phyloP scores from a whole-genome alignment of 2,113 vertebrate genomes.

The Pontoporia blainvillei region DNA sequence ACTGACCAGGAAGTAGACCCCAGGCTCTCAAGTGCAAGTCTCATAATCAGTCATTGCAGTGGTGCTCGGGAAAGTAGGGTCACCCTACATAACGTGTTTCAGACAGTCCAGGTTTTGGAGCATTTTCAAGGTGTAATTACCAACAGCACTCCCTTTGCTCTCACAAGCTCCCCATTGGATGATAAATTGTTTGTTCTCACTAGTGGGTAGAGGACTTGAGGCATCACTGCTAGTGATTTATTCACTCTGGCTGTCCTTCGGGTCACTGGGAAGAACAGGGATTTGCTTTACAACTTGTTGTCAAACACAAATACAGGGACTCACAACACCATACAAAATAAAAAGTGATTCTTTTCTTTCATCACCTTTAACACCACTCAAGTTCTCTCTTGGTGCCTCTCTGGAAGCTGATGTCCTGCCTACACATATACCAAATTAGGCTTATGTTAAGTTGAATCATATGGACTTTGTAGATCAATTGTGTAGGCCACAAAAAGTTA shows the following conservation, averaged over 20 bases:
- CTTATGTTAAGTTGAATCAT: not conserved
- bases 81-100: not conserved
- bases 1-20: not conserved
- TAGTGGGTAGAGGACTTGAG: not conserved
- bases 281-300: not conserved
- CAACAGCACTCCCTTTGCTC: not conserved
- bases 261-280: not conserved
- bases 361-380: not conserved
- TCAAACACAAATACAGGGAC: not conserved
- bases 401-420: not conserved
- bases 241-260: not conserved
- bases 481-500: not conserved
- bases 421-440: not conserved
- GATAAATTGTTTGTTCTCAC: not conserved
- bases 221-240: not conserved
- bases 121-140: not conserved
- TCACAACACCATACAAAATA: not conserved
- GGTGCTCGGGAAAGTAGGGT: not conserved
- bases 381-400: not conserved
- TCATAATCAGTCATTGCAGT: not conserved
- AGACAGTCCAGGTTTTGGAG: not conserved
- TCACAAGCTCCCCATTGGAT: not conserved
- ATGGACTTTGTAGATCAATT: not conserved
- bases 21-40: not conserved
- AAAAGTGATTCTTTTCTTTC: not conserved